phyloP scores from a whole-genome alignment of 2,797 vertebrate species.

The Orientallactaga sibirica region DNA sequence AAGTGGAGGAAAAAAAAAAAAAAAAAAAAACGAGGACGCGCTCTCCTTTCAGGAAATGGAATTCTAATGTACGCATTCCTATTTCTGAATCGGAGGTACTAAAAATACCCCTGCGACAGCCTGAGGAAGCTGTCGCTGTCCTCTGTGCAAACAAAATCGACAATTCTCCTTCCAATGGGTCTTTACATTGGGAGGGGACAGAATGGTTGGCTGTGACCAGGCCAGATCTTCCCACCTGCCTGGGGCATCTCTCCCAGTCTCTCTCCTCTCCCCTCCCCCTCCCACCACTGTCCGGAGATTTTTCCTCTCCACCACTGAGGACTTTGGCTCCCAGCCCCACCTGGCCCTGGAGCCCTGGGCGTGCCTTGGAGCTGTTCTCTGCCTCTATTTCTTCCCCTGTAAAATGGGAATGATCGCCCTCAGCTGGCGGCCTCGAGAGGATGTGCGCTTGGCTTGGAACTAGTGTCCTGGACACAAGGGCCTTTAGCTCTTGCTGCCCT shows the following conservation, averaged over 20 bases:
- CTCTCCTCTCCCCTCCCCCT: not conserved
- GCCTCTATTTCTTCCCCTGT: not conserved
- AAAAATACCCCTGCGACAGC: slow-evolving; percentile 84
- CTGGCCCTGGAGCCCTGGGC: not conserved
- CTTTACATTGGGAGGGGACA: slow-evolving; percentile 48
- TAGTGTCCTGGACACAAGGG: not conserved
- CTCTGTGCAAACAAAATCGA: slow-evolving; percentile 84
- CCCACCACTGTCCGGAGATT: not conserved
- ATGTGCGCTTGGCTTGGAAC: not conserved
- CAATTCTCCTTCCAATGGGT: slow-evolving; percentile 80
- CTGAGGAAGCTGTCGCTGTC: slow-evolving; percentile 85
- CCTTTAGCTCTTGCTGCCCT: not conserved
- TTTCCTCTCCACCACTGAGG: not conserved
- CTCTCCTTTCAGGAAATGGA: slow-evolving; percentile 87
- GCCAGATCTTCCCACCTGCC: not conserved
- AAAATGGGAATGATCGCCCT: not conserved
- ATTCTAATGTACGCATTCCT: slow-evolving; percentile 86
- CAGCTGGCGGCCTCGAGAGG: not conserved
- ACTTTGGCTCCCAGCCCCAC: not conserved
- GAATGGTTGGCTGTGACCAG: slow-evolving; percentile 36
- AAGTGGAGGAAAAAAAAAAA: not conserved
- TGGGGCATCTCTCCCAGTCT: not conserved
- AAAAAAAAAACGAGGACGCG: slow-evolving; percentile 82
- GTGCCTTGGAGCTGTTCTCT: not conserved
- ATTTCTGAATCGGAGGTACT: slow-evolving; percentile 86